These are phyloP conservation scores for Lepus oiostolus DNA, from an alignment of 2,797 vertebrate species.

Conservation along the genomic window DNA sequence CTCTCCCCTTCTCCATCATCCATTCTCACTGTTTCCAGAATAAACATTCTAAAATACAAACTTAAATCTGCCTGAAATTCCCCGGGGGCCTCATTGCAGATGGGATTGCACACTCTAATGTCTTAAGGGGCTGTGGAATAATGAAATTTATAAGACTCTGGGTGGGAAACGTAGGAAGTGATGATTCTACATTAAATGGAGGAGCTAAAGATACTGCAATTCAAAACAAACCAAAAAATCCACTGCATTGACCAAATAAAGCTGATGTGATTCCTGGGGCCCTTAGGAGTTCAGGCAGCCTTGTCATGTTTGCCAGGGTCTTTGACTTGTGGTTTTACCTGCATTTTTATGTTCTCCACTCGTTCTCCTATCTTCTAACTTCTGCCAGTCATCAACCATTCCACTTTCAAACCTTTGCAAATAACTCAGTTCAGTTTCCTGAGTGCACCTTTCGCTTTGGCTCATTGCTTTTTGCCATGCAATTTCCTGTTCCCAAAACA, in stretches of 20 bases:
- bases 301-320: background rate
- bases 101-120: background rate
- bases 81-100: background rate
- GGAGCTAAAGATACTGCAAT: background rate
- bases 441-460: background rate
- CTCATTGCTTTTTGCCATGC: background rate
- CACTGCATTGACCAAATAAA: background rate
- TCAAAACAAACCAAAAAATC: background rate
- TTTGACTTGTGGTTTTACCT: background rate
- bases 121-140: background rate
- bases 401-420: background rate
- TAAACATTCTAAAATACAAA: background rate
- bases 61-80: background rate
- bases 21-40: background rate
- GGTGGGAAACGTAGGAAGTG: background rate
- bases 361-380: background rate
- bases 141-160: background rate
- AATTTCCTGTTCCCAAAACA: background rate
- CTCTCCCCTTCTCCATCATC: background rate
- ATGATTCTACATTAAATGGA: background rate
- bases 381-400: background rate
- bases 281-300: background rate
- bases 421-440: background rate
- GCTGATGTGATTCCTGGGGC: background rate
- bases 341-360: background rate